Evolutionary conservation across 2,888 invertebrate species (phyloP).

Genomic region (Sialis fuliginosa): DNA sequence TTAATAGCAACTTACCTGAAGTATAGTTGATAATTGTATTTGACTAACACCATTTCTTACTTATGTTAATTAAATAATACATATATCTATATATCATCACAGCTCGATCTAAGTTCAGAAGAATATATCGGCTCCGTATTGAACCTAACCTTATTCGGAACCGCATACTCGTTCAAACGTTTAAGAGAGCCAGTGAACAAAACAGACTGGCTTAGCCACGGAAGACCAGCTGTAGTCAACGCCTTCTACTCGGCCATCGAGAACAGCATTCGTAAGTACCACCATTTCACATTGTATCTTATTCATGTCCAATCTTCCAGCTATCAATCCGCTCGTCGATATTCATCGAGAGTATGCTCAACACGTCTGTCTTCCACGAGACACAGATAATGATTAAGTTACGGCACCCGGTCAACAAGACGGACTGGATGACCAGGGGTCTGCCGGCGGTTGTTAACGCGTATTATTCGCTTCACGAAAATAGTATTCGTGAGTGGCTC

Average conservation of each 20-base stretch:
- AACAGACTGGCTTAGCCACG: conserved; percentile 72
- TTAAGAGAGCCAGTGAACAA: conserved; percentile 65
- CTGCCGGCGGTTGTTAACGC: conserved; percentile 33
- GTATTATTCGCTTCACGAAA: conserved; percentile 32
- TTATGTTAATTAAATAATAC: not conserved
- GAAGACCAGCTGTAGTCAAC: conserved; percentile 69
- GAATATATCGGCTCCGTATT: conserved; percentile 60
- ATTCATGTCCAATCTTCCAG: not conserved
- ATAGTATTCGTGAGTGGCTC: conserved; percentile 32
- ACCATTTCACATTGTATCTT: not conserved
- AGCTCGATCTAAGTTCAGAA: conserved; percentile 53
- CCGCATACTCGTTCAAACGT: conserved; percentile 59
- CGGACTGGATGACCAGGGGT: conserved; percentile 31
- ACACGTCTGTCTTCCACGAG: conserved; percentile 29
- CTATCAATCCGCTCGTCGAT: conserved; percentile 13
- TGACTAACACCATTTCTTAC: no score
- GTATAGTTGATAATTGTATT: no score
- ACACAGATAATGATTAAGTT: conserved; percentile 30
- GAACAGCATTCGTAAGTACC: conserved; percentile 71
- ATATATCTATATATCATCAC: conserved; percentile 3
- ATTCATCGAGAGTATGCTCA: conserved; percentile 29
- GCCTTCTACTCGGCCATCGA: conserved; percentile 74
- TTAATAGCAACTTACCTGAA: no score
- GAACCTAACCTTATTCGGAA: conserved; percentile 62
- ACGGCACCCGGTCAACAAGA: conserved; percentile 30